Percentiles rank a stretch among this genome's conserved stretches.
phyloP scores from a whole-genome alignment of 2,888 invertebrate species.

The Penaeus monodon region DNA sequence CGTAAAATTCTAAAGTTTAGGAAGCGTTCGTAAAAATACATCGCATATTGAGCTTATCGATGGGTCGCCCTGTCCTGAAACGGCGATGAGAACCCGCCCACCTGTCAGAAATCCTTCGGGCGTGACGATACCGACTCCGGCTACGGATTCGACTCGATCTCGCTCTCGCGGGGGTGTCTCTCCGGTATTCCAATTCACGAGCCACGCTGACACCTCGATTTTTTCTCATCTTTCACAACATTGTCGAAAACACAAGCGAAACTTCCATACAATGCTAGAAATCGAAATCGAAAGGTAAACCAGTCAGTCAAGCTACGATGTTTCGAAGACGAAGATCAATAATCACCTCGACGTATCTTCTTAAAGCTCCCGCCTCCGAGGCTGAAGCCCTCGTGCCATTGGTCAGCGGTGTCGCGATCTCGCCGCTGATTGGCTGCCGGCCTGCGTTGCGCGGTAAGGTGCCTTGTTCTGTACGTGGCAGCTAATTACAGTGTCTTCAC shows the following conservation, averaged over 20 bases:
- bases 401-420: constrained; percentile 19
- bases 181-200: too few relatives aligned
- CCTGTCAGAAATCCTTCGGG: constrained; percentile 34
- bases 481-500: constrained; percentile 59
- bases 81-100: constrained; percentile 51
- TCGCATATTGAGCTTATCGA: constrained; percentile 53
- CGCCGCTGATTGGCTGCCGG: constrained; percentile 30
- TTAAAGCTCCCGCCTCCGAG: constrained; percentile 51
- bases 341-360: constrained; percentile 54
- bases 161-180: neutral
- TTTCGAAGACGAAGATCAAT: constrained; percentile 52
- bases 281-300: neutral
- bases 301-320: neutral
- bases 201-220: too few relatives aligned
- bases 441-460: constrained; percentile 44
- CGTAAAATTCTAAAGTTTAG: constrained; percentile 12
- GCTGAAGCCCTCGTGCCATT: constrained; percentile 48
- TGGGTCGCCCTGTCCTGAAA: constrained; percentile 18
- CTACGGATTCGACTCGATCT: constrained; percentile 3
- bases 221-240: too few relatives aligned
- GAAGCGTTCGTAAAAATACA: constrained; percentile 43
- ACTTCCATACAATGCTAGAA: too few relatives aligned
- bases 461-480: constrained; percentile 43
- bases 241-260: too few relatives aligned
- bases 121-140: constrained; percentile 10